Percentiles rank a stretch among this genome's conserved stretches.
Evolutionary conservation across 1,140 invertebrate species (phyloP).

Genomic region (Oscheius sp.): DNA sequence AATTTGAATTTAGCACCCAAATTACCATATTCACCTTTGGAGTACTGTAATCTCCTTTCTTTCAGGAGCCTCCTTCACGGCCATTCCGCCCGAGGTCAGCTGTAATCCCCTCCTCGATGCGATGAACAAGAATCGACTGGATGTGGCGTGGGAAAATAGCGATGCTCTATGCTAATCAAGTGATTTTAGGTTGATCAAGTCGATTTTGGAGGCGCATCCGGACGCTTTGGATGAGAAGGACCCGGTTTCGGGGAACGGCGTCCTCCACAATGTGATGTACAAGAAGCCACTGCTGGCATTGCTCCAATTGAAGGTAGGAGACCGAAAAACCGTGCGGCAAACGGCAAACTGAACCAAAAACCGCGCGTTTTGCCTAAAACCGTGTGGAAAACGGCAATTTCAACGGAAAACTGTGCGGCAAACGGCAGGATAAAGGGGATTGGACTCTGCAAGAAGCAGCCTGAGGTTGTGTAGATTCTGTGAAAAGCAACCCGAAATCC

Average conservation of each 20-base stretch:
- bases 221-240: conserved; percentile 47
- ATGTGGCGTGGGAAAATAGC: conserved; percentile 43
- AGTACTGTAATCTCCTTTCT: not conserved
- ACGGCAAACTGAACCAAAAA: no score
- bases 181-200: conserved; percentile 47
- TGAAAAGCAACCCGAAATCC: no score
- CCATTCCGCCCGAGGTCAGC: conserved; percentile 31
- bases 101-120: conserved; percentile 53
- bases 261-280: conserved; percentile 48
- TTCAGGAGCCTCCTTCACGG: conserved; percentile 27
- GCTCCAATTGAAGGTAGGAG: conserved; percentile 47
- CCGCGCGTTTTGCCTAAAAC: no score
- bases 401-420: no score
- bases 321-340: no score
- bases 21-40: no score
- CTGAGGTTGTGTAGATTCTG: no score
- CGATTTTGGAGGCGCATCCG: conserved; percentile 51
- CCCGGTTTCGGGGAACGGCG: conserved; percentile 52
- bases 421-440: no score
- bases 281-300: conserved; percentile 51
- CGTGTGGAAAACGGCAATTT: no score
- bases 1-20: no score
- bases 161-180: not conserved
- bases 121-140: conserved; percentile 53
- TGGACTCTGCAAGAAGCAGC: no score